Percentiles rank a stretch among this genome's conserved stretches.
Evolutionary conservation across 2,113 vertebrate species (phyloP).

Genomic region (Chlamydotis undulata): DNA sequence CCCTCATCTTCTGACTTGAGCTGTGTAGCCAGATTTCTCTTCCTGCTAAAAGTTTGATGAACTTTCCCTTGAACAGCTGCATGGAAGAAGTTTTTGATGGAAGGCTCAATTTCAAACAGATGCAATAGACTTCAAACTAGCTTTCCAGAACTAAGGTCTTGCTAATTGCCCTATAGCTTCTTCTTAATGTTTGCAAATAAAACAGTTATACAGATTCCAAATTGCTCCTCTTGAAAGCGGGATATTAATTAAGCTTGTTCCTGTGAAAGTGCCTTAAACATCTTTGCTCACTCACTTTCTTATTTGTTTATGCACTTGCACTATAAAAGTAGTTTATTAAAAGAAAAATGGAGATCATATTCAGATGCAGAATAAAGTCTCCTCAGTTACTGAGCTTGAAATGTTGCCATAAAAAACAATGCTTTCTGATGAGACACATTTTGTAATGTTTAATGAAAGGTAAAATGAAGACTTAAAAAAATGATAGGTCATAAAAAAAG

Average conservation of each 20-base stretch:
- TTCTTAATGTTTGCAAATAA: constrained; percentile 12
- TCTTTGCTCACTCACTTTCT: constrained; percentile 1
- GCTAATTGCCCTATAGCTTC: constrained; percentile 19
- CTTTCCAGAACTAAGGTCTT: constrained; percentile 14
- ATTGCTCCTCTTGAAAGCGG: constrained; percentile 17
- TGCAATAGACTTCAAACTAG: not conserved
- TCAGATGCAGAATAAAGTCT: not conserved
- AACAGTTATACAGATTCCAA: not conserved
- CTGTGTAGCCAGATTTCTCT: not conserved
- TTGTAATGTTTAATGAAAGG: constrained; percentile 54
- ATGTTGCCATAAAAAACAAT: constrained; percentile 43
- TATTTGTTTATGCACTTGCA: constrained; percentile 45
- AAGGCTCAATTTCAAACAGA: not conserved
- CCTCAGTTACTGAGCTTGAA: constrained; percentile 30
- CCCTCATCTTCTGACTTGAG: not conserved
- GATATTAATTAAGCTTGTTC: constrained; percentile 46
- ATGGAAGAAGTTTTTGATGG: not conserved
- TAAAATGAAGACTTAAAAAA: constrained; percentile 49
- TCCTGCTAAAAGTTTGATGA: not conserved
- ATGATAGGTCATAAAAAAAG: not conserved
- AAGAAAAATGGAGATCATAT: constrained; percentile 25
- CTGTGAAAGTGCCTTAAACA: constrained; percentile 19
- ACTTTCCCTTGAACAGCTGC: not conserved
- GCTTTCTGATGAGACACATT: constrained; percentile 42
- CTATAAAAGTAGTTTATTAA: constrained; percentile 41